Evolutionary conservation across 2,113 vertebrate species (phyloP).

Genomic region (Apeltes quadracus): DNA sequence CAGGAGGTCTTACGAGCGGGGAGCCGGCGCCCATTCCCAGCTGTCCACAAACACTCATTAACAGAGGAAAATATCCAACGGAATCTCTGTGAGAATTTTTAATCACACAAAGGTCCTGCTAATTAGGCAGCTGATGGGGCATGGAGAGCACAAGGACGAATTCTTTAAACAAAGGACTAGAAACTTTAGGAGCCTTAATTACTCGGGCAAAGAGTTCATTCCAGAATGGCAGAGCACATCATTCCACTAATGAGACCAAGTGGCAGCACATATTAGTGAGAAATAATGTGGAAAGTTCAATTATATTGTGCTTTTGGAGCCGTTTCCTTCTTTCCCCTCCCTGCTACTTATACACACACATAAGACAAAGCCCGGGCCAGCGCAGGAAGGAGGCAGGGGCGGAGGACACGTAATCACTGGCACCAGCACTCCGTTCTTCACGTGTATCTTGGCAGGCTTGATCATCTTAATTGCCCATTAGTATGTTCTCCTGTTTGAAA

Average conservation of each 20-base stretch:
- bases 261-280: conserved; percentile 85
- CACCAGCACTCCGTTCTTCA: conserved; percentile 79
- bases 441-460: conserved; percentile 85
- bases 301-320: conserved; percentile 88
- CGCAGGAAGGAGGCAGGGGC: conserved; percentile 72
- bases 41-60: conserved; percentile 99
- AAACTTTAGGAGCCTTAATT: conserved; percentile 99
- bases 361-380: conserved; percentile 79
- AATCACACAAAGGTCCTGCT: conserved; percentile 97
- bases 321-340: conserved; percentile 71
- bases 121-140: conserved; percentile 99
- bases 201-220: conserved; percentile 99
- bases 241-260: conserved; percentile 95
- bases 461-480: conserved; percentile 89
- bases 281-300: conserved; percentile 89
- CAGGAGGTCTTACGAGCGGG: conserved; percentile 90
- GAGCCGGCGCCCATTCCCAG: conserved; percentile 90
- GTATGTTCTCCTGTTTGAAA: conserved; percentile 86
- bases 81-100: conserved; percentile 99
- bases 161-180: conserved; percentile 99
- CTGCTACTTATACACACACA: conserved; percentile 80
- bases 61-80: conserved; percentile 98
- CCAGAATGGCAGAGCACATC: conserved; percentile 98
- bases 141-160: conserved; percentile 99
- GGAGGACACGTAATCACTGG: conserved; percentile 79